A percentile compares a stretch with the other conserved stretches of the same genome.
phyloP scores from a whole-genome alignment of 2,797 vertebrate species.

The Serranus cabrilla region DNA sequence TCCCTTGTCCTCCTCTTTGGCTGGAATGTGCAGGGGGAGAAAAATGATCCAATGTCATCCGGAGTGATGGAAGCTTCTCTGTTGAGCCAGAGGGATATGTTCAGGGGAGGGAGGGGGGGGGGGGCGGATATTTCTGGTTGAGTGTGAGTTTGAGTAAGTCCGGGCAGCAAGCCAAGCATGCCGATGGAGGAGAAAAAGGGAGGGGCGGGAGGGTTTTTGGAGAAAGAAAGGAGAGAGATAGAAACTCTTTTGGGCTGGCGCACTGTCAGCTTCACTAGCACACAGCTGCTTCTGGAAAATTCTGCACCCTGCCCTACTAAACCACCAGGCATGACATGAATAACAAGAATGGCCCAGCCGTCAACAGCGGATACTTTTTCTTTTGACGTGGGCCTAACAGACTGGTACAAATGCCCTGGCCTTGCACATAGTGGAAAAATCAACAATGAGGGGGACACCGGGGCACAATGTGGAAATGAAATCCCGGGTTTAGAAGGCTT shows the following conservation, averaged over 20 bases:
- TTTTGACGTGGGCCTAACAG: constrained; percentile 80
- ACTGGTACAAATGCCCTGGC: constrained; percentile 81
- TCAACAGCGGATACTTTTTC: constrained; percentile 77
- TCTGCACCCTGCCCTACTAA: constrained; percentile 91
- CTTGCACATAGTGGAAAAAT: constrained; percentile 84
- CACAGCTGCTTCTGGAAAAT: constrained; percentile 98
- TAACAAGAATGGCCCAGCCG: constrained; percentile 79
- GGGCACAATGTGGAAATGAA: constrained; percentile 83
- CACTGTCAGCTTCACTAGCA: constrained; percentile 87
- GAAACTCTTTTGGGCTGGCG: constrained; percentile 89
- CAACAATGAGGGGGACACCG: constrained; percentile 80
- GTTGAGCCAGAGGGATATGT: constrained; percentile 88
- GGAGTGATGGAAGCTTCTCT: constrained; percentile 90
- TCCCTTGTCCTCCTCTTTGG: constrained; percentile 80
- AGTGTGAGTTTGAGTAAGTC: constrained; percentile 89
- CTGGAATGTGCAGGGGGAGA: constrained; percentile 82
- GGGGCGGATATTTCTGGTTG: constrained; percentile 85
- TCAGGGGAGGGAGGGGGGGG: constrained; percentile 70
- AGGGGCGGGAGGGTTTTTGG: constrained; percentile 44
- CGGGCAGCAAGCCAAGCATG: constrained; percentile 89
- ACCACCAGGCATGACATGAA: constrained; percentile 91
- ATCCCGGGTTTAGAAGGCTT: constrained; percentile 82
- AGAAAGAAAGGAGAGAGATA: constrained; percentile 69
- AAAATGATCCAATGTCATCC: constrained; percentile 90
- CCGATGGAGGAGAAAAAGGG: constrained; percentile 75